Evolutionary conservation across 1,140 invertebrate species (phyloP).

Genomic region (Theocolax elegans): DNA sequence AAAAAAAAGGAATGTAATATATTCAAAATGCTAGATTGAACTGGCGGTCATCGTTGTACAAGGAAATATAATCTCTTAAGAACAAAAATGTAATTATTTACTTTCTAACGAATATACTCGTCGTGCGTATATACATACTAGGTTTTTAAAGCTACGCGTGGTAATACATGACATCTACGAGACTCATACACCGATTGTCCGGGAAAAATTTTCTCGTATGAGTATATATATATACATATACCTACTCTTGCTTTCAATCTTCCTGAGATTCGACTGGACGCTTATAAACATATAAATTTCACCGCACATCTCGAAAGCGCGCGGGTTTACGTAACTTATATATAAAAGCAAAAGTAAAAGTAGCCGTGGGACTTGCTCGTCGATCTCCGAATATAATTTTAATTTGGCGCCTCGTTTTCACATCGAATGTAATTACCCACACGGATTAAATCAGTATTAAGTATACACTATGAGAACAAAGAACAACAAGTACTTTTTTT

Average conservation of each 20-base stretch:
- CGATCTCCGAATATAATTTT: constrained; percentile 9
- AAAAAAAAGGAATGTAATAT: too few species aligned
- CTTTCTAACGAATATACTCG: constrained; percentile 26
- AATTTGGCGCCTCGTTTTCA: background rate
- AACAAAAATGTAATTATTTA: constrained; percentile 18
- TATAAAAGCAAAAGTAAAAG: constrained; percentile 34
- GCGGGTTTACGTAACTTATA: constrained; percentile 20
- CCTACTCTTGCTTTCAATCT: constrained; percentile 7
- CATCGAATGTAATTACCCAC: background rate
- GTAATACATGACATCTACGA: background rate
- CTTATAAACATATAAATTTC: constrained; percentile 17
- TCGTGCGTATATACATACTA: background rate
- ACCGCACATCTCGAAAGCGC: constrained; percentile 20
- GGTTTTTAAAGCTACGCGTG: too few species aligned
- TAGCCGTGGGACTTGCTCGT: constrained; percentile 9
- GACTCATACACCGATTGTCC: background rate
- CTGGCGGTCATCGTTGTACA: too few species aligned
- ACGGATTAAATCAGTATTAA: too few species aligned
- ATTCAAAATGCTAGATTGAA: too few species aligned
- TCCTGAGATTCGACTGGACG: background rate
- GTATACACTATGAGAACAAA: too few species aligned
- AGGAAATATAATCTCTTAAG: too few species aligned
- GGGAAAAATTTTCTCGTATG: constrained; percentile 3
- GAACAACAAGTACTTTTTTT: too few species aligned
- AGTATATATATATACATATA: too few species aligned